phyloP scores from a whole-genome alignment of 2,113 vertebrate species.

The Edolisoma coerulescens region DNA sequence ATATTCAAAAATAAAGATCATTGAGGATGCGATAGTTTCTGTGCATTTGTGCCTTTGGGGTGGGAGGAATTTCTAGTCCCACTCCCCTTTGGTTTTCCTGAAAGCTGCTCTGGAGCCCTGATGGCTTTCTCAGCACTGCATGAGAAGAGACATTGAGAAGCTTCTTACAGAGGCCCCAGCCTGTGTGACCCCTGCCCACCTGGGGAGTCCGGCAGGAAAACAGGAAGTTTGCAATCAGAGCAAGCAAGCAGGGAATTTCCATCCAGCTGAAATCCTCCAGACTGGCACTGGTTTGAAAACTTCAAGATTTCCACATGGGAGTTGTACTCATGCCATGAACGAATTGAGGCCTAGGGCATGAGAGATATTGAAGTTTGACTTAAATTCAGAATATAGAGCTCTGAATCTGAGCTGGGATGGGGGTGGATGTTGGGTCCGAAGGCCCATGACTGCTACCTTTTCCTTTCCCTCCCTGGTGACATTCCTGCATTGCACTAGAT shows the following conservation, averaged over 20 bases:
- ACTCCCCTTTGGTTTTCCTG: neutral
- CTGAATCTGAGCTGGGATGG: neutral
- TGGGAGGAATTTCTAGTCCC: neutral
- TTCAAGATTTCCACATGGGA: neutral
- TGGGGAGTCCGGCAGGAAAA: neutral
- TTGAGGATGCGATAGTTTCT: neutral
- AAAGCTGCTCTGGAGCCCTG: neutral
- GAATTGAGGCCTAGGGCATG: neutral
- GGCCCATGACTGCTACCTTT: neutral
- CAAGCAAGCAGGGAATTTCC: neutral
- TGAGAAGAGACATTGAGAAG: fast-evolving
- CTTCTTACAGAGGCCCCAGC: neutral
- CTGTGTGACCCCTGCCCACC: neutral
- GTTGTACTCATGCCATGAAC: neutral
- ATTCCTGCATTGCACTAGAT: neutral
- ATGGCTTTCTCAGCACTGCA: neutral
- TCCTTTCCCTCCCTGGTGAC: neutral
- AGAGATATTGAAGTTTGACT: neutral
- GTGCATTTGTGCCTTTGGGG: neutral
- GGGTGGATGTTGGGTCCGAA: neutral
- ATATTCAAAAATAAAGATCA: neutral
- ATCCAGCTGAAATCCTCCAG: neutral
- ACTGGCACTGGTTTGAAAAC: neutral
- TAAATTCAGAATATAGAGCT: neutral
- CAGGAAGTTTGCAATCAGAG: neutral